Conservation (phyloP, 2,888 invertebrate species). For the Papilio gigon region DNA sequence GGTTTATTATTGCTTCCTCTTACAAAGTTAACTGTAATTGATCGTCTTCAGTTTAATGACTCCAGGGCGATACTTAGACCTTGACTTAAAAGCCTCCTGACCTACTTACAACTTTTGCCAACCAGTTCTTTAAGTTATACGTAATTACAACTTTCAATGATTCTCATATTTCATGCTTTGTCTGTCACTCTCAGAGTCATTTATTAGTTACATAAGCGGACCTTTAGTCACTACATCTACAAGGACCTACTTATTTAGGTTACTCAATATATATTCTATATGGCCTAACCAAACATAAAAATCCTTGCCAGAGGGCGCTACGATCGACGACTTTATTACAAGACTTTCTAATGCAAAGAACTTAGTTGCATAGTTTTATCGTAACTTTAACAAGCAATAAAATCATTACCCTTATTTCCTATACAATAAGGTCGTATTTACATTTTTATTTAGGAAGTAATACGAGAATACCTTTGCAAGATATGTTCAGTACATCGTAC, state of each 20-base stretch:
- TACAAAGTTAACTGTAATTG: conserved; percentile 20
- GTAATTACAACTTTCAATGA: not conserved
- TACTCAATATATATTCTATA: too few relatives aligned
- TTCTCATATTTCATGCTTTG: not conserved
- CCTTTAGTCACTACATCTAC: too few relatives aligned
- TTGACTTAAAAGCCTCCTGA: conserved; percentile 3
- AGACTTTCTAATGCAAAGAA: too few relatives aligned
- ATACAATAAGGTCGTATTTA: not conserved
- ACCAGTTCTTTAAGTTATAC: conserved; percentile 9
- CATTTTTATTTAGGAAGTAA: not conserved
- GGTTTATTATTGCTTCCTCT: conserved; percentile 5
- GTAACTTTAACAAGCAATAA: too few relatives aligned
- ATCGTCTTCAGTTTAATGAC: conserved; percentile 7
- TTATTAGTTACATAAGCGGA: too few relatives aligned
- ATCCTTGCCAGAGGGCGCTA: too few relatives aligned
- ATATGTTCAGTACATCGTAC: conserved; percentile 7
- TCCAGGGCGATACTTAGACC: not conserved
- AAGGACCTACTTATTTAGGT: too few relatives aligned
- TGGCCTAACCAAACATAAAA: too few relatives aligned
- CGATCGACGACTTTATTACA: too few relatives aligned
- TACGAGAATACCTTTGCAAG: not conserved
- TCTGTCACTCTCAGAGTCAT: not conserved
- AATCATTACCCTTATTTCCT: not conserved
- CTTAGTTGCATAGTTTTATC: too few relatives aligned
- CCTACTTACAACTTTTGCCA: not conserved